These are phyloP conservation scores for Tenebrio molitor DNA, from an alignment of 1,140 invertebrate genomes.

Conservation along the genomic window DNA sequence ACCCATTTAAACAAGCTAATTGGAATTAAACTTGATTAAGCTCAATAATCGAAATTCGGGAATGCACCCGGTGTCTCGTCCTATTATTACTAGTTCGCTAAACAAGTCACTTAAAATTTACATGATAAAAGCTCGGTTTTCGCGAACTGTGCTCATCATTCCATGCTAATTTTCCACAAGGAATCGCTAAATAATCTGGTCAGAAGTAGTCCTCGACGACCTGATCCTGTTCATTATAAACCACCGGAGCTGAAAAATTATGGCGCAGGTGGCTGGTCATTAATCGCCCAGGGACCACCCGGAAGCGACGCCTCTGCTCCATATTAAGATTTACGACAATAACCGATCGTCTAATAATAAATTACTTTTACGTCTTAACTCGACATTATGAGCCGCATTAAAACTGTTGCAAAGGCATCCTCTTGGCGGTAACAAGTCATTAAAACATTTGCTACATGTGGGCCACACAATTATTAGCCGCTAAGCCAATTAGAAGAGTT, in stretches of 20 bases:
- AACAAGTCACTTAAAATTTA: slow-evolving; percentile 35
- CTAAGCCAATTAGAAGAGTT: slow-evolving; percentile 9
- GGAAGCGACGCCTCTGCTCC: neutral
- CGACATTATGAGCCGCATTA: slow-evolving; percentile 12
- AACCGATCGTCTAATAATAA: neutral
- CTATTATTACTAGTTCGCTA: slow-evolving; percentile 24
- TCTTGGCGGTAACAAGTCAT: slow-evolving; percentile 12
- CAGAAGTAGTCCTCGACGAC: slow-evolving; percentile 4
- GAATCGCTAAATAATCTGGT: slow-evolving; percentile 24
- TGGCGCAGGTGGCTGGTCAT: neutral
- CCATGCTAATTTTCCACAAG: slow-evolving; percentile 34
- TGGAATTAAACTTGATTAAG: slow-evolving; percentile 25
- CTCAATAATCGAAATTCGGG: slow-evolving; percentile 25
- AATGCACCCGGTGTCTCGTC: neutral
- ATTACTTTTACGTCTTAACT: neutral
- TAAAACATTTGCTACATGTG: slow-evolving; percentile 10
- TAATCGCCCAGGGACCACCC: neutral
- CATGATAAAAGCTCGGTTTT: slow-evolving; percentile 33
- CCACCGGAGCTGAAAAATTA: neutral
- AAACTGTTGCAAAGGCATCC: slow-evolving; percentile 6
- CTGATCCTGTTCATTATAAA: neutral
- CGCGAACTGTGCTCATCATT: slow-evolving; percentile 35
- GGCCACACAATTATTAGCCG: neutral
- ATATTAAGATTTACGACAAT: neutral
- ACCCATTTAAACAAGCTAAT: slow-evolving; percentile 2